Evolutionary conservation across 2,888 invertebrate species (phyloP), one percentile per base, ranked within the genome.

Genomic region (Aleiodes alternator): DNA sequence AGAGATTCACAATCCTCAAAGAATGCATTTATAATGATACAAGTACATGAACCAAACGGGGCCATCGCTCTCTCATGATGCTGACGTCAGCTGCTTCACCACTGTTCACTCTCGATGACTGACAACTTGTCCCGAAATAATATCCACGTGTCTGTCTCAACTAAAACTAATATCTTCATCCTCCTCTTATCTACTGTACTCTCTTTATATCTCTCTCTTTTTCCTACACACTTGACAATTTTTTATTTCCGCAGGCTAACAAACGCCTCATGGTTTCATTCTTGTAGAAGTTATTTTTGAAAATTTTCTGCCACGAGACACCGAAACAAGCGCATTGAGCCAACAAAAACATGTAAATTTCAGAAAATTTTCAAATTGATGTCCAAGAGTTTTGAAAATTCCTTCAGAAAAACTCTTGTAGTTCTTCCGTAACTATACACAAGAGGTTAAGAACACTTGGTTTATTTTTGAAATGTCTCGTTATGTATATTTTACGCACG

Each of bases 401-500:
- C 64, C 7, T 16, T 23, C 0, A 34, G 43, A 16, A 11, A 43
- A 23, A 23, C 23, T 23, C 23, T 23, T 23, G 12, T 31, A 16
- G 51, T 50, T 72, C 57, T 34, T 56, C 38, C 34, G 7, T 29
- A 11, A n/a, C 34, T 34, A 43, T 4, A 61, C 55, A 34, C 73
- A 76, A 75, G 79, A 78, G 78, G 78, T 76, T 77, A 78, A 73
- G 76, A 79, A 79, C 76, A 78, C 78, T 23, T 69, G 79, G 71
- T 82, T 87, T 87, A 88, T 88, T 87, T 87, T 84, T 83, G 84
- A 83, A 83, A 81, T 23, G 23, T 23, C 82, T 79, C 80, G 80
- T 80, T 81, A 81, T 84, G 84, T 82, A 82, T 83, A 82, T 83
- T 84, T 83, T 82, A 83, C 23, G 23, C 23, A 23, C 23, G 23